These are phyloP conservation scores for Drosophila parthenogenetica DNA, from an alignment of 2,888 invertebrate species.

Conservation along the genomic window DNA sequence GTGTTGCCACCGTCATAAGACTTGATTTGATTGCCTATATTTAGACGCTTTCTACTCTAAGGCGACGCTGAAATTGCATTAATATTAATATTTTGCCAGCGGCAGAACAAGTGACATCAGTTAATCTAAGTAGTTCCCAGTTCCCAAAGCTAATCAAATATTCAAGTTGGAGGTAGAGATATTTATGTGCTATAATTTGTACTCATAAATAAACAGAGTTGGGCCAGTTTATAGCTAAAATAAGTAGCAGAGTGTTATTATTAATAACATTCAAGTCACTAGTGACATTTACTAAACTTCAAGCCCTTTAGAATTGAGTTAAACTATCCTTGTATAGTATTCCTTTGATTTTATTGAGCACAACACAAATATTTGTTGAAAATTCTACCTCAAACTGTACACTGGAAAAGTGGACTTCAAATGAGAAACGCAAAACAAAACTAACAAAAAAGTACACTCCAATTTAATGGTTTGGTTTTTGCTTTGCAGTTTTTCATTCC, in stretches of 20 bases:
- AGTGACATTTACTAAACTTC: background rate
- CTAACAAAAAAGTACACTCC: constrained; percentile 10
- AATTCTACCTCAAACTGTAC: constrained; percentile 2
- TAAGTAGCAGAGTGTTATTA: background rate
- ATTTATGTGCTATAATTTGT: constrained; percentile 24
- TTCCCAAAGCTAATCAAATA: constrained; percentile 61
- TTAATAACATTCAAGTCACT: background rate
- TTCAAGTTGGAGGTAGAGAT: constrained; percentile 18
- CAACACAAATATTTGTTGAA: constrained; percentile 1
- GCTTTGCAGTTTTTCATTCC: constrained; percentile 7
- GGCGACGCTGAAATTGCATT: constrained; percentile 59
- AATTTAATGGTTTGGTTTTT: constrained; percentile 13
- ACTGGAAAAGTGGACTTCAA: constrained; percentile 6
- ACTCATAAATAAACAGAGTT: constrained; percentile 1
- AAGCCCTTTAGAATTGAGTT: background rate
- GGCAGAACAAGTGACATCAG: constrained; percentile 64
- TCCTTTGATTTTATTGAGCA: background rate
- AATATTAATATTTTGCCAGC: constrained; percentile 68
- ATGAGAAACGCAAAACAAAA: constrained; percentile 21
- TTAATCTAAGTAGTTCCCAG: constrained; percentile 53
- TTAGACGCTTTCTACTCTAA: constrained; percentile 23
- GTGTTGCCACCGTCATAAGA: constrained; percentile 56
- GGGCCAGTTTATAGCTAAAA: background rate
- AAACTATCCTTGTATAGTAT: background rate
- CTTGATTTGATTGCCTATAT: constrained; percentile 60